Evolutionary conservation across 2,113 vertebrate genomes (phyloP), one percentile per base, ranked within the genome.

Genomic region (Cheirogaleus medius): DNA sequence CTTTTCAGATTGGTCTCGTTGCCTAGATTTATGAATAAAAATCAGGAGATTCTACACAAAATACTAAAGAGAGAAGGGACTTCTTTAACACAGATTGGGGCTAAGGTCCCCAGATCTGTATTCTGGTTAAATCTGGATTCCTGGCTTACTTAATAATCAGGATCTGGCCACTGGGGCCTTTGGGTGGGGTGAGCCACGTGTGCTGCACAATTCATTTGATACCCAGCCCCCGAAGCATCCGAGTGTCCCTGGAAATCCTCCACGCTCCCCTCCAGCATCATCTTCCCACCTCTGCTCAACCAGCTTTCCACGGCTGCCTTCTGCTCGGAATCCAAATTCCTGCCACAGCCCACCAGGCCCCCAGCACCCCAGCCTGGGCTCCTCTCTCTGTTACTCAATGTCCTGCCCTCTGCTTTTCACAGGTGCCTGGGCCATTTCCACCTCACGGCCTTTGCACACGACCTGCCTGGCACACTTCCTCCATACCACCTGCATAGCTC

Each of bases 401-500:
- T 32, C 49, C 42, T 27, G 47, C 47, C 68, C n/a, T n/a, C 5
- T 76, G 84, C 83, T 52, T 37, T 37, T 25, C 34, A 8, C 3
- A 0, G 3, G n/a, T 27, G 83, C 8, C n/a, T 0, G 15, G 54
- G 17, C 32, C 49, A 2, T n/a, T 18, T 64, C 42, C 18, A 7
- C 82, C 82, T 11, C 54, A 11, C 71, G 71, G 63, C 56, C 89
- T 37, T 64, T 54, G 69, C 77, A 52, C 32, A 23, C 0, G 0
- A 21, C 18, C 25, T 11, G 60, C 64, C 6, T 29, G 5, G 21
- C 8, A 37, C 2, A n/a, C 13, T 4, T 2, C 47, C 25, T 64
- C 6, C 44, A 3, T 12, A 6, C 11, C 32, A 23, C 27, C 77
- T 15, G 15, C 0, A 11, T 0, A 0, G 2, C 14, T 56, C 73